A percentile compares a stretch with the other conserved stretches of the same genome.
Conservation (phyloP, 2,113 vertebrate genomes). For the Carassius gibelio region DNA sequence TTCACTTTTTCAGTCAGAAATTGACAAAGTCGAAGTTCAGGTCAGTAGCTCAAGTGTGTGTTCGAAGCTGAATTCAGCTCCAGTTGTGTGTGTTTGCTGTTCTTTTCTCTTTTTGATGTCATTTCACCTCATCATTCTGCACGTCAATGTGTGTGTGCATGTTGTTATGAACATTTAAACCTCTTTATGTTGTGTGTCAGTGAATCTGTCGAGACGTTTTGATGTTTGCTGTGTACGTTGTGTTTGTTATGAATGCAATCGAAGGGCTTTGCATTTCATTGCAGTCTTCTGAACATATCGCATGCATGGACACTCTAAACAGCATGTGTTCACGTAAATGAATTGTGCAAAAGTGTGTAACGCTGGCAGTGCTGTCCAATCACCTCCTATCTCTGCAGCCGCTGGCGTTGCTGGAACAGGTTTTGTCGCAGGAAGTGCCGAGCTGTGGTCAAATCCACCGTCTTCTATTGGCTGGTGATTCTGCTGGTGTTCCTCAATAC, state of each 20-base stretch:
- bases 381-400: constrained; percentile 74
- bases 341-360: not conserved
- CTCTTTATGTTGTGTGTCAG: not conserved
- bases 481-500: constrained; percentile 98
- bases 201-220: no score
- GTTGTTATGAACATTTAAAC: not conserved
- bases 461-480: constrained; percentile 98
- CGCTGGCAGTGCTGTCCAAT: not conserved
- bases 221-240: not conserved
- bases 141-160: constrained; percentile 22
- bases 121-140: constrained; percentile 3
- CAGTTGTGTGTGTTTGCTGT: constrained; percentile 29
- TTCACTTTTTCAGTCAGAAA: constrained; percentile 85
- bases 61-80: constrained; percentile 5
- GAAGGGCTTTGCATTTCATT: not conserved
- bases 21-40: constrained; percentile 98
- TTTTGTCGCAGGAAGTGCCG: constrained; percentile 92
- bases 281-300: not conserved
- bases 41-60: constrained; percentile 78
- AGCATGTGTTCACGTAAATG: not conserved
- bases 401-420: constrained; percentile 96
- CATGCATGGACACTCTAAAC: not conserved
- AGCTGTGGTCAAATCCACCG: constrained; percentile 93
- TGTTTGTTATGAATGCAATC: not conserved
- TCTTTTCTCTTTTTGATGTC: not conserved